Evolutionary conservation across 2,888 invertebrate genomes (phyloP).

Genomic region (Tethea ocularis): DNA sequence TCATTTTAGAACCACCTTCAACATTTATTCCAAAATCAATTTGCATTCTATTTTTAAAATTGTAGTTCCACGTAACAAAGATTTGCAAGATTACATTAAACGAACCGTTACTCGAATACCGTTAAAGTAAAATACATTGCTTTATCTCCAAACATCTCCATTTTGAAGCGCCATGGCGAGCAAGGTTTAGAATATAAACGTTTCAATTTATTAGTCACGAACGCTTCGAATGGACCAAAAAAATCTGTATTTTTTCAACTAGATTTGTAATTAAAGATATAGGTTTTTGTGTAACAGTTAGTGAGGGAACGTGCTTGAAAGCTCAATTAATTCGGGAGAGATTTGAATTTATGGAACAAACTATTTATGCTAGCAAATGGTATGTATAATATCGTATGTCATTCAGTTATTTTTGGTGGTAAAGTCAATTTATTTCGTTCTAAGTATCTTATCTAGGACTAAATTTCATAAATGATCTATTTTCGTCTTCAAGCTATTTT

Average conservation of each 20-base stretch:
- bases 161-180: conserved; percentile 36
- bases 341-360: neutral
- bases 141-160: conserved; percentile 38
- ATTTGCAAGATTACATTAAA: conserved; percentile 7
- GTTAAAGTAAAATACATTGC: conserved; percentile 26
- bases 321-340: neutral
- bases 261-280: conserved; percentile 6
- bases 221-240: neutral
- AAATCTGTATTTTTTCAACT: neutral
- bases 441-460: too few relatives aligned
- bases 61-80: neutral
- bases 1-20: too few relatives aligned
- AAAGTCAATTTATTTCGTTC: too few relatives aligned
- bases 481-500: too few relatives aligned
- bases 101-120: conserved; percentile 7
- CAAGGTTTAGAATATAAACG: conserved; percentile 27
- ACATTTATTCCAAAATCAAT: neutral
- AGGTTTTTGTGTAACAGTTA: conserved; percentile 3
- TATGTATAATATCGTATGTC: too few relatives aligned
- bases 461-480: too few relatives aligned
- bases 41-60: neutral
- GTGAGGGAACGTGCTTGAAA: conserved; percentile 4
- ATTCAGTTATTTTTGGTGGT: too few relatives aligned
- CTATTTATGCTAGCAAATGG: neutral
- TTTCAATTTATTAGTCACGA: conserved; percentile 8